Evolutionary conservation across 2,113 vertebrate species (phyloP), one percentile per base, ranked within the genome.

Genomic region (Chionis minor): DNA sequence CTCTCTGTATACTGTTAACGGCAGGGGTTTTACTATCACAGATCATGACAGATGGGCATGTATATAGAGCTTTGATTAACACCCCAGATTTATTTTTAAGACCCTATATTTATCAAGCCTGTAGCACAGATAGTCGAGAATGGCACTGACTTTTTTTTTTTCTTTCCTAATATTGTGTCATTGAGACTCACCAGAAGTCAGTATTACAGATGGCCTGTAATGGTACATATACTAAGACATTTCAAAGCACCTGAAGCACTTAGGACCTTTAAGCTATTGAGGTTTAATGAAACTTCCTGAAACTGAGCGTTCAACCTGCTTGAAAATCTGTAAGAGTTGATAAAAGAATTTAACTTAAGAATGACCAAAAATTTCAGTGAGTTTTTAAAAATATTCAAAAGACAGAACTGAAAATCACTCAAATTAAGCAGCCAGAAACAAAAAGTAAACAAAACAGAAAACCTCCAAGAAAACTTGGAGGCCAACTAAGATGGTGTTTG

Each of bases 21-120:
- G 70, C 66, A 90, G 78, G 81, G 58, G 45, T 62, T 97, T 96
- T 95, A 73, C 62, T 95, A 59, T 90, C 84, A 86, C 51, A 81
- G 65, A 78, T 88, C 65, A 70, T 77, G 86, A 78, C 96, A 96
- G 86, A 97, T 94, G 94, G 91, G n/a, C 58, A 77, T 88, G 62
- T 80, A 58, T 77, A 78, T 32, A 79, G 33, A 94, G 65, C 78
- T 94, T 91, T 90, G 86, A 96, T 91, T 95, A 96, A 85, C 81
- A 90, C 26, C 51, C 10, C 66, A 95, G 62, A 89, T 88, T 91
- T 94, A 87, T 95, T 94, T 96, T 66, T 6, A 55, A 92, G 90
- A 62, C 15, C 28, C 62, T 59, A 2, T 72, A 67, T 90, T 95
- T 96, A 58, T 62, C 82, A n/a, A 90, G 62, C 35, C 54, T 65